Percentiles rank a stretch among this genome's conserved stretches.
These are phyloP conservation scores for Epinotia demarniana DNA, from an alignment of 2,888 invertebrate genomes.

Conservation along the genomic window DNA sequence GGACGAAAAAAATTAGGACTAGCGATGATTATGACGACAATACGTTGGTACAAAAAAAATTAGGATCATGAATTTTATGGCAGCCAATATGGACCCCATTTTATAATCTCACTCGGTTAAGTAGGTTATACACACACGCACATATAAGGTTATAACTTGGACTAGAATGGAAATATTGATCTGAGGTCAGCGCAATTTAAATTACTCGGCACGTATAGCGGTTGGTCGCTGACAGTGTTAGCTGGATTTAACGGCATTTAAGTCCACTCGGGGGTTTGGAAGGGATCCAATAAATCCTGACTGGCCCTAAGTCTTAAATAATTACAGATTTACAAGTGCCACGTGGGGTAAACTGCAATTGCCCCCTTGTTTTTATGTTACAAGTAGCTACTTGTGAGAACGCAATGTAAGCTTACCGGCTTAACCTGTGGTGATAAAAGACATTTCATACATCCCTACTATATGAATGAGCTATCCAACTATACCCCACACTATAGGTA, in stretches of 20 bases:
- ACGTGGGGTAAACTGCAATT: constrained; percentile 36
- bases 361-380: not conserved
- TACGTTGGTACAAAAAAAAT: too few species aligned
- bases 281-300: constrained; percentile 43
- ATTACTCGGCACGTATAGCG: constrained; percentile 39
- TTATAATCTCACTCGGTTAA: too few species aligned
- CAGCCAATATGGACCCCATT: too few species aligned
- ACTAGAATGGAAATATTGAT: constrained; percentile 30
- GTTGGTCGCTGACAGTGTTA: constrained; percentile 40
- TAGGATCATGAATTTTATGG: too few species aligned
- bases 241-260: constrained; percentile 45
- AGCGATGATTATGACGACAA: too few species aligned
- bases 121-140: not conserved
- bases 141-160: not conserved
- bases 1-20: too few species aligned
- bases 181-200: constrained; percentile 36
- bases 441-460: too few species aligned
- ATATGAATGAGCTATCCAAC: too few species aligned
- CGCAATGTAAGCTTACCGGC: too few species aligned
- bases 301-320: constrained; percentile 42
- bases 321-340: constrained; percentile 42
- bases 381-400: not conserved
- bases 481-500: too few species aligned
- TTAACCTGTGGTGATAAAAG: not conserved
- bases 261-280: constrained; percentile 42